Conservation (phyloP, 2,888 invertebrate species). For the Hymenopus coronatus region DNA sequence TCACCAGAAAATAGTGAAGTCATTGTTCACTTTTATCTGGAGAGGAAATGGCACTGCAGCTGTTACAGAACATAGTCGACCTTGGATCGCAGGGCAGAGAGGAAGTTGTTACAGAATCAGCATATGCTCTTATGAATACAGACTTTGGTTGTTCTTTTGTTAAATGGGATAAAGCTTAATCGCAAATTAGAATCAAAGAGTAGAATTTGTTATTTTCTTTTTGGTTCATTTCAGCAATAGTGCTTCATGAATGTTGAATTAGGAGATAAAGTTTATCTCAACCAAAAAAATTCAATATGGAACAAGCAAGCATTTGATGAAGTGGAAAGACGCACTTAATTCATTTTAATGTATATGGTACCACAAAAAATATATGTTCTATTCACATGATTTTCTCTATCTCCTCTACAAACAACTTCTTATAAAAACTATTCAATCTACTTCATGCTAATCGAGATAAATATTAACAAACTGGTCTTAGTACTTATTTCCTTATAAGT, state of each 20-base stretch:
- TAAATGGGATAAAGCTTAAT: neutral
- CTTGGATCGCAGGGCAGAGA: neutral
- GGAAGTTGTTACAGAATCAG: neutral
- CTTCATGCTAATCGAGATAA: too few relatives aligned
- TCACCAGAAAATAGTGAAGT: neutral
- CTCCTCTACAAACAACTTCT: too few relatives aligned
- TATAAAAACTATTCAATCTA: too few relatives aligned
- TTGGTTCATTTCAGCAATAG: neutral
- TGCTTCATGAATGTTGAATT: neutral
- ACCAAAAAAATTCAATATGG: neutral
- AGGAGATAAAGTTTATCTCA: neutral
- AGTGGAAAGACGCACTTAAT: neutral
- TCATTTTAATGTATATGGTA: neutral
- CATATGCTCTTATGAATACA: neutral
- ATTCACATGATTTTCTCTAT: too few relatives aligned
- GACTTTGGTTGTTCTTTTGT: neutral
- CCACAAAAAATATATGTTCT: too few relatives aligned
- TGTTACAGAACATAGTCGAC: neutral
- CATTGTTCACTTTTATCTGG: slow-evolving; percentile 5
- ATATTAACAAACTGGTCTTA: too few relatives aligned
- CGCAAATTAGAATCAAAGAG: neutral
- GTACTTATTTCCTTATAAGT: too few relatives aligned
- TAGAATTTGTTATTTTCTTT: neutral
- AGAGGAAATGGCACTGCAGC: neutral
- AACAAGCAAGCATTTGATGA: neutral